phyloP scores from a whole-genome alignment of 2,888 invertebrate genomes.

The Aleiodes leptofemur region DNA sequence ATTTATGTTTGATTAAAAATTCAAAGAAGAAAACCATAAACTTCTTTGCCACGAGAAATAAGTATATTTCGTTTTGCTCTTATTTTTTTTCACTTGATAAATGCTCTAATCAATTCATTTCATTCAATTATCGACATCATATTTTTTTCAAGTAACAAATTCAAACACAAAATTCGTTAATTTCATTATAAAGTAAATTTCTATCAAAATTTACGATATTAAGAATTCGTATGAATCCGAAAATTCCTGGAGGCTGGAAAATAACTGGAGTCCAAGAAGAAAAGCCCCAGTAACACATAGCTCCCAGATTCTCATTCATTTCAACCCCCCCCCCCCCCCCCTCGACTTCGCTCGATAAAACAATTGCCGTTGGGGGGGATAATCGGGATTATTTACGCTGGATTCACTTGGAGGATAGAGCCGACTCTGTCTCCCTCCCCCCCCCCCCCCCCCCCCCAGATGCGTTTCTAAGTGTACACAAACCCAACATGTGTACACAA shows the following conservation, averaged over 20 bases:
- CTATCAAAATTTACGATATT: too few species aligned
- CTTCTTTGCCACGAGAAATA: too few species aligned
- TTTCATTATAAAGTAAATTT: too few species aligned
- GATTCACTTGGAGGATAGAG: slow-evolving; percentile 69
- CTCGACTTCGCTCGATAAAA: slow-evolving; percentile 71
- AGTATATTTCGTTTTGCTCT: too few species aligned
- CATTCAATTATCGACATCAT: too few species aligned
- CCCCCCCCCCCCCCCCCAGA: slow-evolving; percentile 30
- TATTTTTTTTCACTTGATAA: too few species aligned
- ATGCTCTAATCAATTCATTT: too few species aligned
- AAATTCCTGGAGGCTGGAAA: background rate
- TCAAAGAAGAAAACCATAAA: too few species aligned
- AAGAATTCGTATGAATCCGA: background rate
- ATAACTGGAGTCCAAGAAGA: background rate
- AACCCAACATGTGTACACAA: slow-evolving; percentile 47
- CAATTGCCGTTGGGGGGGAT: slow-evolving; percentile 73
- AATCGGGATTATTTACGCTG: slow-evolving; percentile 75
- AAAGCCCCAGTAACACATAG: slow-evolving; percentile 42
- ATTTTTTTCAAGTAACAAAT: too few species aligned
- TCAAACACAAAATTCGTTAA: too few species aligned
- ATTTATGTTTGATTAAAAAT: too few species aligned
- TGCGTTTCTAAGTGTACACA: slow-evolving; percentile 35
- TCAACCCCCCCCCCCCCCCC: slow-evolving; percentile 37
- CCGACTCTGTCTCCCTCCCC: slow-evolving; percentile 41
- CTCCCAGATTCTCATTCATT: slow-evolving; percentile 20